Base-by-base conservation (phyloP, 2,113 vertebrate genomes). In the Talpa occidentalis region DNA sequence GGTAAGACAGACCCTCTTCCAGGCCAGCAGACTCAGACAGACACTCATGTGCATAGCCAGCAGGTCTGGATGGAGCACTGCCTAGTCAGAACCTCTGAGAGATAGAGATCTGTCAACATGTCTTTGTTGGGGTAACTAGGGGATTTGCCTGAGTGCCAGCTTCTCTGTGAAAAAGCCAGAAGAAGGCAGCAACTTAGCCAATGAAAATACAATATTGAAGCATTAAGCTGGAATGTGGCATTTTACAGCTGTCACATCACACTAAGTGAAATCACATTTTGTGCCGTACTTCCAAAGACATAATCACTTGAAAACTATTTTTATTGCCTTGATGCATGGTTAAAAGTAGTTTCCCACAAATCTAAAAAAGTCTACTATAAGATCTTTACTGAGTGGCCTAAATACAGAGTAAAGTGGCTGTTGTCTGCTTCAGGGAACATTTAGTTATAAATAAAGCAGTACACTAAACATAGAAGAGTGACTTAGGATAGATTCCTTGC, bases 251-350 rank as follows among this genome's bases (percentile, higher is more conserved):
- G 82, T 85, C 82, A 78, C n/a, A 91, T 69, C 82, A 86, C 60
- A 95, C 47, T 92, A 81, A 96, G 40, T 93, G 62, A 94, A 97
- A 91, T 94, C 83, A 94, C 78, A 93, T 91, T 97, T 88, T 91
- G 44, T 84, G 90, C 85, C 86, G 93, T 69, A 86, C 42, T 93
- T 96, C 92, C 82, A 96, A 95, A 96, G 66, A 62, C 62, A 44
- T 88, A 90, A 86, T 95, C 89, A 92, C 70, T 91, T 88, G 73
- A 91, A 96, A 96, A 96, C 67, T 95, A 96, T 96, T 94, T 96
- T 86, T 93, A 91, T 96, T 94, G 82, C 47, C 49, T 85, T 88
- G 54, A 85, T 85, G 37, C 54, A 54, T 85, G 28, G 52, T n/a
- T 90, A 94, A 47, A 94, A 95, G 54, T 37, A 73, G 49, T 88